Conservation (phyloP, 2,113 vertebrate species). For the Beaufortia kweichowensis region DNA sequence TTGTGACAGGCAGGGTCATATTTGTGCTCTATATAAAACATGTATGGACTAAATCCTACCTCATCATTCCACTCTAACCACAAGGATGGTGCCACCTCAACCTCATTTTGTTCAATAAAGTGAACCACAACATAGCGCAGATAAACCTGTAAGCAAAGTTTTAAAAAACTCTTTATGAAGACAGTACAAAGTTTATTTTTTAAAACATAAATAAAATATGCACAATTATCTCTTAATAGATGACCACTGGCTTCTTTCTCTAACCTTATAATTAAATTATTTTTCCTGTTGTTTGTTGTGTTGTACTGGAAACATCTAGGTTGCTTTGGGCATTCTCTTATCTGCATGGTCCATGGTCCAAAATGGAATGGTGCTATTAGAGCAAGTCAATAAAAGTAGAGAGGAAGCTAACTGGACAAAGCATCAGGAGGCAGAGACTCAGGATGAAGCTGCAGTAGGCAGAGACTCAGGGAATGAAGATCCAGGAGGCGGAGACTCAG, state of each 20-base stretch:
- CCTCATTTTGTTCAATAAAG: constrained; percentile 17
- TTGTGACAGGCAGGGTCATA: too few species aligned
- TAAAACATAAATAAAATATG: not conserved
- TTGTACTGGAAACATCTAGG: too few species aligned
- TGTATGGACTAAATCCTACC: constrained; percentile 4
- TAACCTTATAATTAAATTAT: constrained; percentile 2
- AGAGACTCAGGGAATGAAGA: not conserved
- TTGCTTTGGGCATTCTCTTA: too few species aligned
- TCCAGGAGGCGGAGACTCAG: too few species aligned
- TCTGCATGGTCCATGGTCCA: too few species aligned
- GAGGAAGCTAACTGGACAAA: not conserved
- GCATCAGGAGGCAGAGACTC: too few species aligned
- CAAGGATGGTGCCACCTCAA: constrained; percentile 4
- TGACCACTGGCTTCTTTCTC: not conserved
- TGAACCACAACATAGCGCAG: not conserved
- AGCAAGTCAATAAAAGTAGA: too few species aligned
- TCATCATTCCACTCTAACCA: not conserved
- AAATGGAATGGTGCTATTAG: too few species aligned
- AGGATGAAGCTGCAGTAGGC: not conserved
- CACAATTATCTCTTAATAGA: constrained; percentile 8
- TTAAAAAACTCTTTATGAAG: too few species aligned
- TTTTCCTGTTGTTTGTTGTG: not conserved
- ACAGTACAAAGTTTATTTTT: not conserved
- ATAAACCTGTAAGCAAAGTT: constrained; percentile 3
- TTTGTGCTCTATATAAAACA: too few species aligned